phyloP scores from a whole-genome alignment of 2,797 vertebrate species.

The Acanthurus leucopareius region DNA sequence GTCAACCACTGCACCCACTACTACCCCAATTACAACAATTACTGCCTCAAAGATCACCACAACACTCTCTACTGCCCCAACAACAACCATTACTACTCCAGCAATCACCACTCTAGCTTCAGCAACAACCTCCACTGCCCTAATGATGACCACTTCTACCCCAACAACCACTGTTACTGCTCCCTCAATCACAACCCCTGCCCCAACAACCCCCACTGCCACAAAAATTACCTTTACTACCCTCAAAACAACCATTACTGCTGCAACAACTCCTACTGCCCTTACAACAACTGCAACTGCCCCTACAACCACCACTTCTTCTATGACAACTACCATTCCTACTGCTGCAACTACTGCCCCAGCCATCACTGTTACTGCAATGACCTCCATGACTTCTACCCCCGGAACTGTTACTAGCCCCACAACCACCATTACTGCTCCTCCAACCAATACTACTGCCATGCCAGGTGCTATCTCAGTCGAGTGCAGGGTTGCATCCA shows the following conservation, averaged over 20 bases:
- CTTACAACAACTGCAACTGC: not conserved
- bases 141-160: not conserved
- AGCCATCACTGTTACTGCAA: not conserved
- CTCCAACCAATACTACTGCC: not conserved
- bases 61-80: not conserved
- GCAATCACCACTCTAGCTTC: not conserved
- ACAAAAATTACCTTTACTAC: not conserved
- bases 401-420: not conserved
- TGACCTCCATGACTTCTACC: not conserved
- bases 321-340: not conserved
- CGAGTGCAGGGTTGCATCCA: conserved; percentile 82
- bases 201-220: not conserved
- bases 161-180: not conserved
- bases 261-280: not conserved
- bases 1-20: not conserved
- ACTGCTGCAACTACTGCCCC: not conserved
- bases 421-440: not conserved
- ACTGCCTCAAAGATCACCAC: not conserved
- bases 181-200: not conserved
- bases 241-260: not conserved
- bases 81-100: not conserved
- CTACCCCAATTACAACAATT: not conserved
- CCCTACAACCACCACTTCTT: no score
- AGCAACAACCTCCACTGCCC: not conserved
- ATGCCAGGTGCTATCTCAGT: conserved; percentile 70